Evolutionary conservation across 2,113 vertebrate genomes (phyloP).

Genomic region (Mesembrinibis cayennensis): DNA sequence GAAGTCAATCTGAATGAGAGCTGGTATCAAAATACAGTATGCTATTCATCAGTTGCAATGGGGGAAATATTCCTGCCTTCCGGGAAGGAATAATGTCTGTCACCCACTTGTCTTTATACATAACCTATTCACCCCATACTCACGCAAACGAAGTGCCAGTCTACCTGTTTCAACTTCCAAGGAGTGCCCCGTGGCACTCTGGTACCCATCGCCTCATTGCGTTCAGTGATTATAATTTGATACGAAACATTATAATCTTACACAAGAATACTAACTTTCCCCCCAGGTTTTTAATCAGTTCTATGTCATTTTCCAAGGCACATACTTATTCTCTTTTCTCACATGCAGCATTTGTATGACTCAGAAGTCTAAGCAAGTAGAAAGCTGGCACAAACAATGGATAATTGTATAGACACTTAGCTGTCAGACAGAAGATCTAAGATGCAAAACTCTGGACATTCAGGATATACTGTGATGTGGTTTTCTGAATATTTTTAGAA

Average conservation of each 20-base stretch:
- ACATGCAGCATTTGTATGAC: not conserved
- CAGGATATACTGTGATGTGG: not conserved
- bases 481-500: conserved; percentile 23
- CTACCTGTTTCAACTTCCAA: not conserved
- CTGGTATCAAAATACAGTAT: not conserved
- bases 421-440: conserved; percentile 5
- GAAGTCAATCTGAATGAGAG: not conserved
- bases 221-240: not conserved
- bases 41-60: not conserved
- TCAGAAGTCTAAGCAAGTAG: not conserved
- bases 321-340: not conserved
- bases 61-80: not conserved
- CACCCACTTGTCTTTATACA: not conserved
- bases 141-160: not conserved
- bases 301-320: not conserved
- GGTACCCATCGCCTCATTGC: not conserved
- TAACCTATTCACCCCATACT: not conserved
- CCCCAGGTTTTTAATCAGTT: not conserved
- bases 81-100: not conserved
- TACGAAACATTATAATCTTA: not conserved
- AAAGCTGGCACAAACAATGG: not conserved
- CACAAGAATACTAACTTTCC: not conserved
- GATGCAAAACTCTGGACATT: not conserved
- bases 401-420: not conserved
- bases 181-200: not conserved